phyloP scores from a whole-genome alignment of 2,888 invertebrate genomes.

The Dasypogon diadema region DNA sequence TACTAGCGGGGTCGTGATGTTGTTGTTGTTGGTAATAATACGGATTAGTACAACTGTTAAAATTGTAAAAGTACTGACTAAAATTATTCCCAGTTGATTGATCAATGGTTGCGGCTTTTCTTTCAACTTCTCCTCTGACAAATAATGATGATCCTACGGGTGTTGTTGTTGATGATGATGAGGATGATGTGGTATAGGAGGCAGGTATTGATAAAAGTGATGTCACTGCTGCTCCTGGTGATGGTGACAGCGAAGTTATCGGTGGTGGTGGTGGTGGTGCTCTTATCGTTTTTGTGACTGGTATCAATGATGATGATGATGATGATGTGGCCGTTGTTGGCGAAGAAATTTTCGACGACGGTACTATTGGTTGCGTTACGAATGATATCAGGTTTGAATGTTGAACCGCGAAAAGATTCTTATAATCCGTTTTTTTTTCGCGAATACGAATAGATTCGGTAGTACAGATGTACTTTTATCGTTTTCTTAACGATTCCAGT shows the following conservation, averaged over 20 bases:
- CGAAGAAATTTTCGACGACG: slow-evolving; percentile 11
- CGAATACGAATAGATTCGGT: background rate
- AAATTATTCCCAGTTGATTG: slow-evolving; percentile 44
- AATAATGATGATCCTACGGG: background rate
- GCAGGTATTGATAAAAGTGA: background rate
- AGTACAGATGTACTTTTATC: background rate
- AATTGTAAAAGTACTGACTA: slow-evolving; percentile 52
- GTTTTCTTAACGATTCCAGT: background rate
- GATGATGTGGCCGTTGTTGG: background rate
- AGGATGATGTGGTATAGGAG: background rate
- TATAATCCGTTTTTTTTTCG: slow-evolving; percentile 38
- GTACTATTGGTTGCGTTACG: background rate
- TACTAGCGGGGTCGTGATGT: background rate
- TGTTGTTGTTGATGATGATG: background rate
- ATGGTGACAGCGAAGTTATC: background rate
- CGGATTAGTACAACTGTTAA: slow-evolving; percentile 47
- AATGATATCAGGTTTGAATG: slow-evolving; percentile 51
- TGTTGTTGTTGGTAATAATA: slow-evolving; percentile 49
- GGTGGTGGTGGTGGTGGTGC: background rate
- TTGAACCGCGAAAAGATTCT: slow-evolving; percentile 47
- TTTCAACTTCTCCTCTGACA: slow-evolving; percentile 49
- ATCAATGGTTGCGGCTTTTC: slow-evolving; percentile 50
- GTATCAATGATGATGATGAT: slow-evolving; percentile 19
- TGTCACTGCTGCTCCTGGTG: background rate
- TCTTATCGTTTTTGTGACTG: slow-evolving; percentile 7